phyloP scores from a whole-genome alignment of 2,888 invertebrate species.

The Tetranychus piercei region DNA sequence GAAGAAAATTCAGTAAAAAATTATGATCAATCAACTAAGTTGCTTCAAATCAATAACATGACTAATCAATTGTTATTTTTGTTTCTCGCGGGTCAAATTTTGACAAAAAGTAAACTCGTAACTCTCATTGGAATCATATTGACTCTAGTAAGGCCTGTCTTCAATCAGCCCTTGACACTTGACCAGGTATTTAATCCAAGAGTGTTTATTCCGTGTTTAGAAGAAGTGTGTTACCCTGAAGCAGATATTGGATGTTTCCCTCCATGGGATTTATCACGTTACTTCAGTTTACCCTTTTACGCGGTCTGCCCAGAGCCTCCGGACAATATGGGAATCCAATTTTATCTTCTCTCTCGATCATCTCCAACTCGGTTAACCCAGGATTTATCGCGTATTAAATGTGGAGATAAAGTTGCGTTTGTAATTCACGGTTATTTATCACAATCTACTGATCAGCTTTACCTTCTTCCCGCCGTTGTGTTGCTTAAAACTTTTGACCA shows the following conservation, averaged over 20 bases:
- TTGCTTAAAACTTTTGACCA: neutral
- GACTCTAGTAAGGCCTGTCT: neutral
- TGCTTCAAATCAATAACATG: no score
- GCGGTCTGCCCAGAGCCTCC: neutral
- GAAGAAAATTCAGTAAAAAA: no score
- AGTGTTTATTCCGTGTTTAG: neutral
- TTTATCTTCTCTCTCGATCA: neutral
- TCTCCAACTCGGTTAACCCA: neutral
- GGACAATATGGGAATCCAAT: neutral
- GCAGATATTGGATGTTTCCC: constrained; percentile 3
- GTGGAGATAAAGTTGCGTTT: neutral
- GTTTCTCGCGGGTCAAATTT: no score
- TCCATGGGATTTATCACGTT: neutral
- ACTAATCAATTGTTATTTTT: no score
- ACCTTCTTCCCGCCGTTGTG: neutral
- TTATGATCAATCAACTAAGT: no score
- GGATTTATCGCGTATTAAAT: neutral
- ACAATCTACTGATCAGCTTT: neutral
- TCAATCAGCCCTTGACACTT: neutral
- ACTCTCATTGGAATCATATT: no score
- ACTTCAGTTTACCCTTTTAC: neutral
- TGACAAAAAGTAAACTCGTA: no score
- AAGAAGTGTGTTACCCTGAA: neutral
- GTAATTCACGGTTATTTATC: neutral
- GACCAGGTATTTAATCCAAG: neutral